Evolutionary conservation across 2,888 invertebrate species (phyloP), one percentile per base, ranked within the genome.

Genomic region (Bimastos eiseni): DNA sequence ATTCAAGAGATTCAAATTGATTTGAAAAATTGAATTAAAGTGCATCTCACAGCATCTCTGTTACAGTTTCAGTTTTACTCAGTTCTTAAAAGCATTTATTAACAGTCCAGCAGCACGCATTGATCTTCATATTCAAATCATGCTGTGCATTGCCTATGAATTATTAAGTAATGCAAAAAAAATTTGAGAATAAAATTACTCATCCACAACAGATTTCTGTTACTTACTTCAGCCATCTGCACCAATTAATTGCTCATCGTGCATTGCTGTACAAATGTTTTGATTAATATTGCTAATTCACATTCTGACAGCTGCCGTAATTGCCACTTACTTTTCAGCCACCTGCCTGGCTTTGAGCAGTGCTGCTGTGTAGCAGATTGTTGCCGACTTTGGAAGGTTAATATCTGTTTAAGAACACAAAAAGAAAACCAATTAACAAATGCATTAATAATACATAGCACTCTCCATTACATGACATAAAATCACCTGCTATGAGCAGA

Each of bases 341-440:
- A 98, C 98, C 90, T 97, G 96, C 93, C 99, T 96, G 33, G 98
- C 98, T 95, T 98, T 98, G 70, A 99, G 96, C 92, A 99, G 95
- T 36, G 99, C 99, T 36, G 98, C 97, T 91, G 98, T 98, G 95
- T 98, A 99, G 95, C 98, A 97, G 94, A 98, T 97, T 70, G 98
- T 97, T 83, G 99, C 99, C 86, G 98, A 98, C 95, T 98, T 98
- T 90, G 98, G 98, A 94, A 98, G 96, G 93, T 97, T 97, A 93
- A 98, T 98, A 95, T 99, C 99, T 96, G 93, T 89, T 94, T 93
- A 70, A 70, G n/a, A 13, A n/a, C n/a, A 70, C 70, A 17, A 70
- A n/a, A 30, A 1, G 11, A 3, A 55, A 70, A 30, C 3, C 49
- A 70, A 70, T 70, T n/a, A 70, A n/a, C n/a, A n/a, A 70, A n/a